Evolutionary conservation across 1,140 invertebrate genomes (phyloP), one percentile per base, ranked within the genome.

Genomic region (Bombus superbus): DNA sequence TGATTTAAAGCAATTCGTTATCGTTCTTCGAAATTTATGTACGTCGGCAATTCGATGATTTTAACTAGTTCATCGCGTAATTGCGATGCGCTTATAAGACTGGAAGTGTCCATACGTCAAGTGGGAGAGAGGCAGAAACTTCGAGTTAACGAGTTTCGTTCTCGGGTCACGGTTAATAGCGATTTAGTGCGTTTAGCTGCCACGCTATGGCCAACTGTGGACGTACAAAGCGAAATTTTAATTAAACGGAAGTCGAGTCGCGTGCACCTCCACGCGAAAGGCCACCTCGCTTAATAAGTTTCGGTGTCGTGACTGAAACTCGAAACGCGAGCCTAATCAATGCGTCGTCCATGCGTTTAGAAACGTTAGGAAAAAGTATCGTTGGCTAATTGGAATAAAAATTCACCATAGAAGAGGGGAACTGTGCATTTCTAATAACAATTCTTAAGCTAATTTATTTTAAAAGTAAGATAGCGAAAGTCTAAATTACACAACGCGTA

Each of bases 151-250:
- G 73, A 86, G 80, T 88, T 74, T 57, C 42, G 35, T 72, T 32
- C 42, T 44, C n/a, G 4, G 22, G 76, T 22, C 42, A 66, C 10
- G 42, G 64, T 82, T 87, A 86, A 86, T 80, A 74, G 47, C 79
- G 84, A 82, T 88, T 88, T n/a, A n/a, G n/a, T 32, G 74, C 59
- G 59, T 66, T 72, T 68, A 42, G 74, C 71, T 71, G 71, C 53
- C 66, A 18, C 47, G 22, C 53, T 77, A 53, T 73, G 80, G 38
- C 69, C 76, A 40, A 40, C 35, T 35, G 75, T 72, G 40, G 44
- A 76, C 38, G 72, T 42, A 66, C 64, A 57, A 80, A 76, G 72
- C 42, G 76, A 80, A 84, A 87, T 88, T 53, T 88, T 88, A 88
- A 88, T 88, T 84, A 88, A 88, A 80, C 40, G 74, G 74, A 59